These are phyloP conservation scores for Himalopsyche anomala DNA, from an alignment of 2,888 invertebrate species.

Conservation along the genomic window DNA sequence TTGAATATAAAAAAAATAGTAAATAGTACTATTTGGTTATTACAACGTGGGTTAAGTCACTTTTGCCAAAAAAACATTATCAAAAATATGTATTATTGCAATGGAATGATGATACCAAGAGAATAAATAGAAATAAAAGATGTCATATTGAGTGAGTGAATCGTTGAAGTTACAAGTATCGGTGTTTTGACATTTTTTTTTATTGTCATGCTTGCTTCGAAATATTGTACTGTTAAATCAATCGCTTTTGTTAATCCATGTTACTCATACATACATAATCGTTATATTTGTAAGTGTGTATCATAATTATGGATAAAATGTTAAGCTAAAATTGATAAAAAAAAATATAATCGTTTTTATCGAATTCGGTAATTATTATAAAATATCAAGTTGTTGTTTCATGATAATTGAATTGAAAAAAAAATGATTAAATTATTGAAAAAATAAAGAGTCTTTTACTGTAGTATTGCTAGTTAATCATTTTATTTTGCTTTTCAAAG, in stretches of 20 bases:
- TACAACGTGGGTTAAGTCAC: too few relatives aligned
- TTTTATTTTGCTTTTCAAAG: too few relatives aligned
- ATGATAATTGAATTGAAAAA: constrained; percentile 62
- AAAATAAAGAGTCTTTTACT: constrained; percentile 53
- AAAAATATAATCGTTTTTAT: constrained; percentile 41
- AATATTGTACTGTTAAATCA: constrained; percentile 26
- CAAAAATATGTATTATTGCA: not conserved
- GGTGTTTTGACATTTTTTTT: not conserved
- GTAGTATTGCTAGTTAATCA: not conserved
- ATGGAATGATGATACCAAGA: not conserved
- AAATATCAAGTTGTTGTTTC: constrained; percentile 64
- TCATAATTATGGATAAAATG: constrained; percentile 23
- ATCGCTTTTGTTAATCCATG: constrained; percentile 40
- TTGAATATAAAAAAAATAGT: too few relatives aligned
- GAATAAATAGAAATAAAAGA: constrained; percentile 3
- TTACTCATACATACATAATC: constrained; percentile 40
- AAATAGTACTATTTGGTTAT: too few relatives aligned
- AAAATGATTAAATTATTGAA: constrained; percentile 64
- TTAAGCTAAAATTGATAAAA: constrained; percentile 40
- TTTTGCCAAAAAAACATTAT: too few relatives aligned
- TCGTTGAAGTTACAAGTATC: too few relatives aligned
- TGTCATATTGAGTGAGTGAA: too few relatives aligned
- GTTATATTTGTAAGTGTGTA: constrained; percentile 41
- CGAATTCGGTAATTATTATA: constrained; percentile 46
- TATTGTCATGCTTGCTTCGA: constrained; percentile 14